Conservation (phyloP, 1,140 invertebrate species). For the Pygmarrhopalites habei region DNA sequence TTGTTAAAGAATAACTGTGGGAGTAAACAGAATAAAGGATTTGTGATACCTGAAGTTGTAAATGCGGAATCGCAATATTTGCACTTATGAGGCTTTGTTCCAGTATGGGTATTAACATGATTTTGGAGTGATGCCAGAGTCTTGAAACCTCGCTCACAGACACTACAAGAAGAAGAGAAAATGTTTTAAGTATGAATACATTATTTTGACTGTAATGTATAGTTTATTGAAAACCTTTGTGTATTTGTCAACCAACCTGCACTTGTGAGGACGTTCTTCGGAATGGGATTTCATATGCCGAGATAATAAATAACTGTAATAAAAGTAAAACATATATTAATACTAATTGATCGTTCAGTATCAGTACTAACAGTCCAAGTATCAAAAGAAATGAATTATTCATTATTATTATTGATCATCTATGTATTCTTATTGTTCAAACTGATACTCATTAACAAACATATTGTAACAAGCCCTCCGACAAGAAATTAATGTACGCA, state of each 20-base stretch:
- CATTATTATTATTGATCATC: neutral
- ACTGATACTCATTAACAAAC: no score
- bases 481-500: neutral
- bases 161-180: no score
- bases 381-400: no score
- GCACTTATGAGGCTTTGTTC: constrained; percentile 88
- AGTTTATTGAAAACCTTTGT: no score
- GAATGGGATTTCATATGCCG: constrained; percentile 94
- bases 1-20: neutral
- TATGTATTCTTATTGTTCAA: neutral
- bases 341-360: no score
- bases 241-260: no score
- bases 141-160: constrained; percentile 93
- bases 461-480: neutral
- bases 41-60: constrained; percentile 73
- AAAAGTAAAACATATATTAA: constrained; percentile 3
- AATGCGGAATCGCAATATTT: constrained; percentile 88
- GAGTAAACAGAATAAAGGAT: constrained; percentile 1
- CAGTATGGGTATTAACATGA: constrained; percentile 94
- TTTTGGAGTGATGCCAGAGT: constrained; percentile 87
- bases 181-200: no score
- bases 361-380: no score
- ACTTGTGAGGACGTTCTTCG: constrained; percentile 89
- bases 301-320: constrained; percentile 67
- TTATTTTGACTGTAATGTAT: no score